Evolutionary conservation across 1,140 invertebrate species (phyloP).

Genomic region (Pseudachorutes palmiensis): DNA sequence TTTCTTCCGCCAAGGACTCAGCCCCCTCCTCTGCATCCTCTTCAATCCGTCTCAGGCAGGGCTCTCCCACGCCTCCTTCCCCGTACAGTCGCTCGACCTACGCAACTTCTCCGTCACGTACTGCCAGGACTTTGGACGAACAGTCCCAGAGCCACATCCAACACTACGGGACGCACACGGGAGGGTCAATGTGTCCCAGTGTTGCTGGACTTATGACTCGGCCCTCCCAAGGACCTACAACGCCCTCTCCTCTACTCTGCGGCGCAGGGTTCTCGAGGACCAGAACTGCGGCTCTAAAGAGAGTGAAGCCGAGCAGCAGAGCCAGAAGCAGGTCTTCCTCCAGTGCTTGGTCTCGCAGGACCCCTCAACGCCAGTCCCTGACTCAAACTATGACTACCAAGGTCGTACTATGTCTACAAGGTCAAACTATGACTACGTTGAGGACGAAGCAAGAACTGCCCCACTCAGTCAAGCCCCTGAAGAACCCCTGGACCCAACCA

Average conservation of each 20-base stretch:
- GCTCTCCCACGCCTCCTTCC: slow-evolving; percentile 1
- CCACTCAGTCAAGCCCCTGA: too few species aligned
- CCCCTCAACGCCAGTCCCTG: background rate
- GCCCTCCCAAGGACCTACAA: slow-evolving; percentile 2
- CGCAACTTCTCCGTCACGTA: slow-evolving; percentile 5
- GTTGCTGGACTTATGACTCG: slow-evolving; percentile 9
- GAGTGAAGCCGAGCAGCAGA: background rate
- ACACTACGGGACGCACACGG: background rate
- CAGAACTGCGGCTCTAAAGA: slow-evolving; percentile 1
- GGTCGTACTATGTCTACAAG: too few species aligned
- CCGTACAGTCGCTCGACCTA: slow-evolving; percentile 1
- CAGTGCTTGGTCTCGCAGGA: slow-evolving; percentile 9
- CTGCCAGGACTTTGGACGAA: slow-evolving; percentile 2
- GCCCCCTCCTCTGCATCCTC: background rate
- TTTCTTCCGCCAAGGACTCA: background rate
- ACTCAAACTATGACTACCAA: background rate
- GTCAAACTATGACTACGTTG: too few species aligned
- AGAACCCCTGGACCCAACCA: background rate
- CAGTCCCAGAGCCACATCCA: background rate
- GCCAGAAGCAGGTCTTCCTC: slow-evolving; percentile 10
- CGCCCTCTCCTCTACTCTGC: slow-evolving; percentile 5
- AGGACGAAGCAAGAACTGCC: too few species aligned
- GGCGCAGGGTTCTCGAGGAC: background rate
- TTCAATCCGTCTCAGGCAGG: slow-evolving; percentile 12
- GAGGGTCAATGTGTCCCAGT: slow-evolving; percentile 14